Evolutionary conservation across 2,888 invertebrate genomes (phyloP).

Genomic region (Apamea sordens): DNA sequence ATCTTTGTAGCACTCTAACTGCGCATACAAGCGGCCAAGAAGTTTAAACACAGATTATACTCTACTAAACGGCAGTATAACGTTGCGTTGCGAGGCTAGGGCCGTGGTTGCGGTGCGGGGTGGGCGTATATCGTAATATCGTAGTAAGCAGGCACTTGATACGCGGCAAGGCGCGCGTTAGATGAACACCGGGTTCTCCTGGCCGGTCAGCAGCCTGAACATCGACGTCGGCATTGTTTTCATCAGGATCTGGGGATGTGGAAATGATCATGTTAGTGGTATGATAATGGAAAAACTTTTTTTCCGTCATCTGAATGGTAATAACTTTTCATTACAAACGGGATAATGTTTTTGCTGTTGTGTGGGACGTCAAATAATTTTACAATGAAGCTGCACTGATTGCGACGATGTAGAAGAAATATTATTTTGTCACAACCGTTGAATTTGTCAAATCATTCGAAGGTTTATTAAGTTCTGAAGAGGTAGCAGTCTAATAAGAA

Average conservation of each 20-base stretch:
- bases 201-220: constrained; percentile 99
- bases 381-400: neutral
- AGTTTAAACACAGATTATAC: constrained; percentile 1
- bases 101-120: constrained; percentile 53
- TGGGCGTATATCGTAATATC: constrained; percentile 63
- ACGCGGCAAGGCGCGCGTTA: constrained; percentile 88
- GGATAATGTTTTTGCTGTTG: neutral
- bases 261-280: neutral
- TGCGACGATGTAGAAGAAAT: neutral
- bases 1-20: neutral
- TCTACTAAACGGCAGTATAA: constrained; percentile 16
- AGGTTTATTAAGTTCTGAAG: neutral
- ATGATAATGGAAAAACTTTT: neutral
- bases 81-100: constrained; percentile 55
- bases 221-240: constrained; percentile 99
- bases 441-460: neutral
- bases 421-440: neutral
- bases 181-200: constrained; percentile 99
- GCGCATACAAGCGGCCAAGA: constrained; percentile 10
- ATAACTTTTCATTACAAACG: neutral
- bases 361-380: neutral
- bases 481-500: neutral
- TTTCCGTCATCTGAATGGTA: neutral
- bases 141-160: constrained; percentile 91
- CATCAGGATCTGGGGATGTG: constrained; percentile 96